A percentile compares a stretch with the other conserved stretches of the same genome.
These are phyloP conservation scores for Petrocephalus microphthalmus DNA, from an alignment of 2,113 vertebrate genomes.

Conservation along the genomic window DNA sequence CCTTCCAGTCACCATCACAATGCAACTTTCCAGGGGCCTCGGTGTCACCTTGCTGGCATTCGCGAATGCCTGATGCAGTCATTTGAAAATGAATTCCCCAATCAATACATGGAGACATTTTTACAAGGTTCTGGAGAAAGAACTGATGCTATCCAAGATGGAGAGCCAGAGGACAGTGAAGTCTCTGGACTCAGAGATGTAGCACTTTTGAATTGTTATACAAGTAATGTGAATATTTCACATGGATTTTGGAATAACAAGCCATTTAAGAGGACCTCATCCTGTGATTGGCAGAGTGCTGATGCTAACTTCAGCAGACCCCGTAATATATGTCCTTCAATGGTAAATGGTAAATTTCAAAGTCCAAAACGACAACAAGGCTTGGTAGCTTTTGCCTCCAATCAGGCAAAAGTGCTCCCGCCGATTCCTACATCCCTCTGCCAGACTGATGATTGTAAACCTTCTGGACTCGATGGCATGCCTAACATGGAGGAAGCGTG, in stretches of 20 bases:
- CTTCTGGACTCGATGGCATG: background rate
- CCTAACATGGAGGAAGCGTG: constrained; percentile 5
- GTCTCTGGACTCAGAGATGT: background rate
- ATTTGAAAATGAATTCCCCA: background rate
- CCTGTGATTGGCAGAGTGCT: background rate
- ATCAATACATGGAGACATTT: background rate
- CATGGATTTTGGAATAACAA: background rate
- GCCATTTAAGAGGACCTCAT: background rate
- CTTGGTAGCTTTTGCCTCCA: background rate
- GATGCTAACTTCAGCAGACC: background rate
- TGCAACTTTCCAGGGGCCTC: background rate
- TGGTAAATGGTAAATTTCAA: background rate
- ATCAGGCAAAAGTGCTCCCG: background rate
- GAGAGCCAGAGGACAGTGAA: background rate
- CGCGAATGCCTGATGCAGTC: background rate
- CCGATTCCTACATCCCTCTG: background rate
- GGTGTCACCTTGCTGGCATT: background rate
- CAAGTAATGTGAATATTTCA: background rate
- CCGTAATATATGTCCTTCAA: background rate
- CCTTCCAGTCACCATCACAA: background rate
- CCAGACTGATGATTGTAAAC: background rate
- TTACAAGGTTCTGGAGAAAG: background rate
- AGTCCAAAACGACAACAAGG: constrained; percentile 11
- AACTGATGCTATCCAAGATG: background rate
- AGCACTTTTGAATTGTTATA: background rate